A percentile compares a stretch with the other conserved stretches of the same genome.
Conservation (phyloP, 2,797 vertebrate genomes). For the Lerista edwardsae region DNA sequence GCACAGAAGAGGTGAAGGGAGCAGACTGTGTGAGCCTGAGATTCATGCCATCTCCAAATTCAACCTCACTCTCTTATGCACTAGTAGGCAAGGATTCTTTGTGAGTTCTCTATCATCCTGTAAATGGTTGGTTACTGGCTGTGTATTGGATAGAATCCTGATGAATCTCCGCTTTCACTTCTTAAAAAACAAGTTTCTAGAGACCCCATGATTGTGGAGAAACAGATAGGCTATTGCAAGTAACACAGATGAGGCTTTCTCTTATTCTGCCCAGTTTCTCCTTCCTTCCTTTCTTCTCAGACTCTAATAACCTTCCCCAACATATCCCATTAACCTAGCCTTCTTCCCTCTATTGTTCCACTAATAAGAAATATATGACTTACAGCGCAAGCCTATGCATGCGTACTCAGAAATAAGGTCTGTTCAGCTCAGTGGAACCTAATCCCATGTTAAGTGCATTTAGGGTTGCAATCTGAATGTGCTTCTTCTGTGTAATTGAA, state of each 20-base stretch:
- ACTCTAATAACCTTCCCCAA: not conserved
- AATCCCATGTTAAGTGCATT: too few relatives aligned
- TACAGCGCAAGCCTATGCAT: too few relatives aligned
- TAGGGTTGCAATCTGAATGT: not conserved
- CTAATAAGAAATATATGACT: not conserved
- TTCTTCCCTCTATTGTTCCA: too few relatives aligned
- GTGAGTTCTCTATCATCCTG: too few relatives aligned
- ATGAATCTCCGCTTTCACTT: not conserved
- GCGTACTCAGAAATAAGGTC: too few relatives aligned
- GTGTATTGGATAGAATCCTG: too few relatives aligned
- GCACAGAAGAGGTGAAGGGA: too few relatives aligned
- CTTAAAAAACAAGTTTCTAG: not conserved
- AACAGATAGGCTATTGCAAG: not conserved
- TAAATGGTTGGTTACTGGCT: too few relatives aligned
- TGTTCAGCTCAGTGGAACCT: too few relatives aligned
- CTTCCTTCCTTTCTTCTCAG: not conserved
- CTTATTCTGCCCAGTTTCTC: not conserved
- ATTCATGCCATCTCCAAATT: too few relatives aligned
- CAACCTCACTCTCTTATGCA: not conserved
- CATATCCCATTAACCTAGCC: not conserved
- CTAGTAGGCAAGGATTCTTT: not conserved
- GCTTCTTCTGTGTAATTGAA: not conserved
- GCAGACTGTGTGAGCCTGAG: too few relatives aligned
- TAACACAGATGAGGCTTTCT: too few relatives aligned
- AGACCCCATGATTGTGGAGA: not conserved